Base-by-base conservation (phyloP, 2,113 vertebrate genomes). In the Opisthocomus hoazin region DNA sequence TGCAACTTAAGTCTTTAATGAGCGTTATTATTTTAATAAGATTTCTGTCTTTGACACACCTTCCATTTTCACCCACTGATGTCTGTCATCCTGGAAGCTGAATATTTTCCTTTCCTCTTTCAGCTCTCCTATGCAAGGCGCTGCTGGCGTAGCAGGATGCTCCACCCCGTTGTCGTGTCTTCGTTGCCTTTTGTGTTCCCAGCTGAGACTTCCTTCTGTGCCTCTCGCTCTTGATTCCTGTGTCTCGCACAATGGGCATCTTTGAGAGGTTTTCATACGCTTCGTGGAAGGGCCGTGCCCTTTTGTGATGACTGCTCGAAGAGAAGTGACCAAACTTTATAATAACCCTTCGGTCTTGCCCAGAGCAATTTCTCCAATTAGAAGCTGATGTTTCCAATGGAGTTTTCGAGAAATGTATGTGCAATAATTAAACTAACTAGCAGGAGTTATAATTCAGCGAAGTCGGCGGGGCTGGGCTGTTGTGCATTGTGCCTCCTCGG, bases 401-500 rank as follows among this genome's bases (percentile, higher is more conserved):
- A 69, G 48, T 79, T 97, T 94, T 94, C 45, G 84, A 93, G 82
- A 90, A 84, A 80, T 39, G 41, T 89, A 58, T 36, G 87, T 94
- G 93, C 93, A 91, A 93, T 96, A 97, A 97, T 97, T 97, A 96
- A 97, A 97, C 93, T 96, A 94, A 97, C 94, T 96, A 96, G 91
- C 89, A 93, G 37, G 66, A 92, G 79, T 84, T 94, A 87, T 54
- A 93, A 89, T 93, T 94, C 85, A 77, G 89, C 12, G 4, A 64
- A 84, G 71, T 53, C 0, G 20, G 51, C 10, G 11, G 68, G 79
- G 58, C 93, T 0, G 1, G 77, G 83, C 89, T 69, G 53, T 96
- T 94, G 86, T 84, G 50, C 75, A 94, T 97, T 97, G 97, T 97
- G 91, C 77, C 74, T 96, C 91, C 71, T 83, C 68, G 45, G 56